These are phyloP conservation scores for Hippocampus comes DNA, from an alignment of 2,113 vertebrate species.

Conservation along the genomic window DNA sequence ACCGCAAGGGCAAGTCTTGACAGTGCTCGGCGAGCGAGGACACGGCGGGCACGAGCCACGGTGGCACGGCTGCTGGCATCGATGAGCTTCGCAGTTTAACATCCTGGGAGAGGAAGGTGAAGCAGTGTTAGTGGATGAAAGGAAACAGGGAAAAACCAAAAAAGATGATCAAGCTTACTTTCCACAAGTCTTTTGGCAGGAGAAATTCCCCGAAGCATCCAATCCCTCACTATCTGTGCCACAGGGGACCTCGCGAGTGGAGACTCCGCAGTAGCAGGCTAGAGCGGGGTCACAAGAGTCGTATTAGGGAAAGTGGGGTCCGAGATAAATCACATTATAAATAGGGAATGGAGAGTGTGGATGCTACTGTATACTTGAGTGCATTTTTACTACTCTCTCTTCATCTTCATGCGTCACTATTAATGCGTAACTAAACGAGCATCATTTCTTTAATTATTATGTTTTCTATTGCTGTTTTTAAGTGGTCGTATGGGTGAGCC, in stretches of 20 bases:
- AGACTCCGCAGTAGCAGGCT: constrained; percentile 87
- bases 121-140: rapidly evolving
- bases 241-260: constrained; percentile 79
- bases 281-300: not conserved
- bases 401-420: no score
- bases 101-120: constrained; percentile 57
- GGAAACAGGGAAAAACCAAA: not conserved
- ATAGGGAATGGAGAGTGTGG: no score
- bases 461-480: no score
- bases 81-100: constrained; percentile 86
- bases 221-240: constrained; percentile 81
- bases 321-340: no score
- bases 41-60: constrained; percentile 82
- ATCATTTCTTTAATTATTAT: no score
- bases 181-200: constrained; percentile 86
- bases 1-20: constrained; percentile 86
- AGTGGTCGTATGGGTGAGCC: no score
- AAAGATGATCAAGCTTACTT: constrained; percentile 76
- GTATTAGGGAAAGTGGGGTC: not conserved
- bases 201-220: constrained; percentile 84
- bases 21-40: constrained; percentile 80
- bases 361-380: no score
- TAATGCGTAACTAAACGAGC: no score
- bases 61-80: constrained; percentile 85
- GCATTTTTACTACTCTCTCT: no score